These are phyloP conservation scores for Musca domestica DNA, from an alignment of 1,140 invertebrate genomes.

Conservation along the genomic window DNA sequence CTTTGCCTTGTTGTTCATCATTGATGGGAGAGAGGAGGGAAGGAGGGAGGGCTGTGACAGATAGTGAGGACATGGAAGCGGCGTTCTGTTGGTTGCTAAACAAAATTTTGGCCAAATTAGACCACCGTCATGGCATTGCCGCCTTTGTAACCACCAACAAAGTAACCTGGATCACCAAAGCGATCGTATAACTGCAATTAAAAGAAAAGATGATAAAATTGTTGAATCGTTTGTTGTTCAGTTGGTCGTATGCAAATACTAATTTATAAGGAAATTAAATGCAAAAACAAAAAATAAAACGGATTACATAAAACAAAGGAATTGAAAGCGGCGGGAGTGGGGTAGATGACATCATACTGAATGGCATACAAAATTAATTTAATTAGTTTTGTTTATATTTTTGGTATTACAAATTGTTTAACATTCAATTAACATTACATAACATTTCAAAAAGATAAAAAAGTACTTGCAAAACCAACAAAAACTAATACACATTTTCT, in stretches of 20 bases:
- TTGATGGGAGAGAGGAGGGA: neutral
- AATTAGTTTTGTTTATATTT: too few relatives aligned
- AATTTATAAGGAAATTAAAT: neutral
- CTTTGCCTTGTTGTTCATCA: too few relatives aligned
- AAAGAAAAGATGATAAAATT: slow-evolving; percentile 28
- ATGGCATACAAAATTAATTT: too few relatives aligned
- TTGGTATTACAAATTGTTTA: too few relatives aligned
- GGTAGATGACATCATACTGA: too few relatives aligned
- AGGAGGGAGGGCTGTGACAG: too few relatives aligned
- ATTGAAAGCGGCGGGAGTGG: neutral
- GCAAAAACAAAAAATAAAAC: slow-evolving; percentile 2
- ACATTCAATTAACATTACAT: too few relatives aligned
- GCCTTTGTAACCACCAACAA: slow-evolving; percentile 46
- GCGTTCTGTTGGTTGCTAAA: neutral
- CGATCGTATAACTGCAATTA: slow-evolving; percentile 49
- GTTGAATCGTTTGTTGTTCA: too few relatives aligned
- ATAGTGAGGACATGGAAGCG: neutral
- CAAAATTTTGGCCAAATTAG: slow-evolving; percentile 26
- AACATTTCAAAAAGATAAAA: too few relatives aligned
- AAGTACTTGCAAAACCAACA: too few relatives aligned
- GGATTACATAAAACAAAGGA: neutral
- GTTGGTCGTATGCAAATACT: too few relatives aligned
- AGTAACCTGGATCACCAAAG: slow-evolving; percentile 50
- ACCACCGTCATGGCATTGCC: slow-evolving; percentile 50
- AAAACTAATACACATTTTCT: too few relatives aligned